These are phyloP conservation scores for Pyrrhia umbra DNA, from an alignment of 2,888 invertebrate species.

Conservation along the genomic window DNA sequence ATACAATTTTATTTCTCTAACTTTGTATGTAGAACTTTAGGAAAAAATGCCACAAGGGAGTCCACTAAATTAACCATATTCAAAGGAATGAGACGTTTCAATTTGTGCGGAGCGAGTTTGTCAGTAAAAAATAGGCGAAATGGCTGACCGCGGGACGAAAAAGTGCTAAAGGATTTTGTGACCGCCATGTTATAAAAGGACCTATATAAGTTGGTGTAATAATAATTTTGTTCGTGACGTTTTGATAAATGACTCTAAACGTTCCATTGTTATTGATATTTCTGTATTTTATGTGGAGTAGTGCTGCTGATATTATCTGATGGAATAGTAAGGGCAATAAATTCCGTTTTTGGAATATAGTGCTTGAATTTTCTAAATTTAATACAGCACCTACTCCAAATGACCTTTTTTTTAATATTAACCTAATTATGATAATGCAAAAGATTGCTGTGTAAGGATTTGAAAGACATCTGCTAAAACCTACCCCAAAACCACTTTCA, in stretches of 20 bases:
- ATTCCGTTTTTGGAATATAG: too few species aligned
- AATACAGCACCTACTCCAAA: too few species aligned
- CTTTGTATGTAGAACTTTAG: conserved; percentile 67
- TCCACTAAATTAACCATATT: conserved; percentile 80
- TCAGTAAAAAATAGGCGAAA: conserved; percentile 60
- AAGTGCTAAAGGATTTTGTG: conserved; percentile 55
- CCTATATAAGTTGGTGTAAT: conserved; percentile 43
- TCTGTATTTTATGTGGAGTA: conserved; percentile 1
- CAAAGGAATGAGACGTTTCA: conserved; percentile 75
- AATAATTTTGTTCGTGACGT: conserved; percentile 52
- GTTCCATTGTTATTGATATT: conserved; percentile 42
- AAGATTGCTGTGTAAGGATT: too few species aligned
- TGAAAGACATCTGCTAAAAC: too few species aligned
- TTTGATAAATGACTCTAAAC: conserved; percentile 44
- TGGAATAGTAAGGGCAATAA: too few species aligned
- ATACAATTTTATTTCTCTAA: conserved; percentile 62
- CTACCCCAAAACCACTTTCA: too few species aligned
- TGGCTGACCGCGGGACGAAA: conserved; percentile 55
- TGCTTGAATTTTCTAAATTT: too few species aligned
- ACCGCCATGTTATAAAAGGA: conserved; percentile 41
- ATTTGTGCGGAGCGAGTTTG: conserved; percentile 66
- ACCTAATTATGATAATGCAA: too few species aligned
- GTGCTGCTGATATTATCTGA: neutral
- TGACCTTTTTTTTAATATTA: too few species aligned
- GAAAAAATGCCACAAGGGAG: conserved; percentile 66